Conservation (phyloP, 2,888 invertebrate species). For the Tillus elongatus region DNA sequence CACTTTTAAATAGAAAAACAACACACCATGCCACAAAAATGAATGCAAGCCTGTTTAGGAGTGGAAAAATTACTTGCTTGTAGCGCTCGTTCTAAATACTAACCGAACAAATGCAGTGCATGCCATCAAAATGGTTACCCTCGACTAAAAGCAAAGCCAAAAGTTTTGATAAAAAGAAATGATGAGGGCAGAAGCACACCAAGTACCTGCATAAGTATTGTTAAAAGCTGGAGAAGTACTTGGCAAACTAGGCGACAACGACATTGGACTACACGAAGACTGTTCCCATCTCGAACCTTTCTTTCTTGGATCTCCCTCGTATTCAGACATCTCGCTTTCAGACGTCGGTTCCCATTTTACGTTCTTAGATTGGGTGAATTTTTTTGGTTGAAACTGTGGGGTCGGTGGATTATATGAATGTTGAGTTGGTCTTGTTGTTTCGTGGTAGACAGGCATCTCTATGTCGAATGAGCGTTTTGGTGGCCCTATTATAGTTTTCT, state of each 20-base stretch:
- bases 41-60: no score
- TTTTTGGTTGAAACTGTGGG: slow-evolving; percentile 40
- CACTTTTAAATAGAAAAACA: no score
- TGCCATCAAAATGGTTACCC: no score
- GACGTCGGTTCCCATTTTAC: slow-evolving; percentile 55
- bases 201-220: slow-evolving; percentile 27
- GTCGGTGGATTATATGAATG: no score
- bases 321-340: slow-evolving; percentile 54
- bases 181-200: no score
- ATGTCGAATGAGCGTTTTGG: slow-evolving; percentile 51
- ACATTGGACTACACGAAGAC: slow-evolving; percentile 48
- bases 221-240: slow-evolving; percentile 48
- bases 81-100: no score
- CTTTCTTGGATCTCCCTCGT: slow-evolving; percentile 41
- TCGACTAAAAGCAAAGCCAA: no score
- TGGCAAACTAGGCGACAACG: slow-evolving; percentile 51
- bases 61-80: no score
- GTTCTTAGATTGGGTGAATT: slow-evolving; percentile 39
- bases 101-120: no score
- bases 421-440: slow-evolving; percentile 41
- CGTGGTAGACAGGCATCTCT: slow-evolving; percentile 59
- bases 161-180: no score
- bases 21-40: no score
- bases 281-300: slow-evolving; percentile 39
- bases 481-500: slow-evolving; percentile 43